Conservation (phyloP, 2,113 vertebrate genomes). For the Phylloscopus trochilus region DNA sequence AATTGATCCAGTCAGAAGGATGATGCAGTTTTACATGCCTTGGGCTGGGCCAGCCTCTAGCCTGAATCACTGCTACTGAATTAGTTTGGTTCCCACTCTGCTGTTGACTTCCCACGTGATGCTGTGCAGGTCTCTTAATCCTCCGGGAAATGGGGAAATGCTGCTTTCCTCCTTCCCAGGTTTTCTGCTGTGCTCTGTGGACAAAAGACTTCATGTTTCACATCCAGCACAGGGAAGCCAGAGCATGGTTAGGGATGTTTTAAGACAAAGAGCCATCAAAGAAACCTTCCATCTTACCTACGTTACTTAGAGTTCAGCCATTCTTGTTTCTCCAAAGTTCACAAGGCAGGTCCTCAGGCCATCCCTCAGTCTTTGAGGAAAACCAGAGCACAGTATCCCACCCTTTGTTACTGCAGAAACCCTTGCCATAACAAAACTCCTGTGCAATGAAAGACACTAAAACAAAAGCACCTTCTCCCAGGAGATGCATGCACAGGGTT, state of each 20-base stretch:
- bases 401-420: background rate
- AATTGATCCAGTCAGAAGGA: background rate
- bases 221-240: background rate
- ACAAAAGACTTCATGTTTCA: background rate
- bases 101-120: background rate
- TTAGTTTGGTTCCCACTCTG: background rate
- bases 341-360: background rate
- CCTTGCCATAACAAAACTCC: background rate
- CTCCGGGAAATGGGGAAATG: background rate
- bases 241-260: background rate
- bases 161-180: background rate
- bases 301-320: background rate
- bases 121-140: background rate
- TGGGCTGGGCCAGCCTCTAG: background rate
- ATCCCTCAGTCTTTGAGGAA: background rate
- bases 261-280: background rate
- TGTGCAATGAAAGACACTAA: background rate
- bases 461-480: background rate
- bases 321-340: background rate
- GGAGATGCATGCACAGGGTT: background rate
- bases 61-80: background rate
- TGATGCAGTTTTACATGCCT: background rate
- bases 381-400: background rate
- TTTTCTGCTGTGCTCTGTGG: background rate
- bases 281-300: background rate